These are phyloP conservation scores for Danio rerio DNA, from an alignment of 2,113 vertebrate genomes.

Conservation along the genomic window DNA sequence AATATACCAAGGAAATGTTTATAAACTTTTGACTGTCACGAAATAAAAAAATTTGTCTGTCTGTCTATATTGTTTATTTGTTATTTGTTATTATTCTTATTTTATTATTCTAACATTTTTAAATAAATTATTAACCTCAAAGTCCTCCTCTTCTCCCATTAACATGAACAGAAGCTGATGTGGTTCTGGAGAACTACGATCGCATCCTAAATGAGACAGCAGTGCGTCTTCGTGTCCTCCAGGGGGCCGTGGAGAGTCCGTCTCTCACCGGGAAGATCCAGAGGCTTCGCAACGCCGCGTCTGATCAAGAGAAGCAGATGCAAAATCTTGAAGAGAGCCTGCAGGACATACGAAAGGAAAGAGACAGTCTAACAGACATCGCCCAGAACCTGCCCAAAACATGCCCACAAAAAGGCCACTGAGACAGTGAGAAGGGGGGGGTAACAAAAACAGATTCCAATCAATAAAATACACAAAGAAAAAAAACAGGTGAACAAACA, in stretches of 20 bases:
- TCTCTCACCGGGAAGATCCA: conserved; percentile 79
- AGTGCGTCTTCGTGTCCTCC: conserved; percentile 75
- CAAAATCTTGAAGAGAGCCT: conserved; percentile 79
- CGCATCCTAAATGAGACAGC: conserved; percentile 76
- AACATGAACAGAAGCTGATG: conserved; percentile 68
- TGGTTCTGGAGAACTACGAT: conserved; percentile 69
- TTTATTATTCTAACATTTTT: background rate
- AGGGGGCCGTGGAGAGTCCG: conserved; percentile 72
- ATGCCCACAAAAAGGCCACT: conserved; percentile 70
- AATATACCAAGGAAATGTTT: too few species aligned
- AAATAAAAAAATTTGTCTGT: too few species aligned
- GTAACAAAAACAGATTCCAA: too few species aligned
- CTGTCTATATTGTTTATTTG: background rate
- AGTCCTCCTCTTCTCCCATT: conserved; percentile 1
- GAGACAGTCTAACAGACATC: conserved; percentile 87
- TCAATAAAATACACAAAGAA: background rate
- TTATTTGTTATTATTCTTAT: background rate
- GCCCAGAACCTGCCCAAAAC: conserved; percentile 80
- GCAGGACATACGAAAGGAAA: conserved; percentile 83
- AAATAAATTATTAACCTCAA: background rate
- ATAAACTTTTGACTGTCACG: too few species aligned
- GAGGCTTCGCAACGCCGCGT: conserved; percentile 76
- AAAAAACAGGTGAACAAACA: background rate
- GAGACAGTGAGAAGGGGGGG: conserved; percentile 13
- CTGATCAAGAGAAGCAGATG: conserved; percentile 78